Percentiles rank a stretch among this genome's conserved stretches.
Evolutionary conservation across 2,797 vertebrate species (phyloP).

Genomic region (Phaenicophaeus curvirostris): DNA sequence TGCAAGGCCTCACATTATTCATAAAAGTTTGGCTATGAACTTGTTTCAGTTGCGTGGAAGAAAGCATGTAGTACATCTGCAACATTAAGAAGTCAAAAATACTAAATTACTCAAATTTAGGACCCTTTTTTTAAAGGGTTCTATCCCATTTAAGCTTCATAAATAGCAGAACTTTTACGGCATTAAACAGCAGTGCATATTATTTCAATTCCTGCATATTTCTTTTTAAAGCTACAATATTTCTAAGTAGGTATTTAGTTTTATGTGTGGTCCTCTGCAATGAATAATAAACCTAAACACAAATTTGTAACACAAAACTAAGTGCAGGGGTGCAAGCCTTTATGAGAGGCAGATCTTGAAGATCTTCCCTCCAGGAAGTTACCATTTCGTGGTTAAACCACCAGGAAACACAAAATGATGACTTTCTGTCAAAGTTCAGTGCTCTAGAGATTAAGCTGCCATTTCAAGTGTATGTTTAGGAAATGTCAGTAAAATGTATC

Average conservation of each 20-base stretch:
- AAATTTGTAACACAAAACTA: background rate
- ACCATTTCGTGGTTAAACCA: background rate
- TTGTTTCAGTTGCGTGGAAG: background rate
- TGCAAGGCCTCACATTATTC: background rate
- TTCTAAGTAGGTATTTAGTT: background rate
- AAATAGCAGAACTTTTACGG: background rate
- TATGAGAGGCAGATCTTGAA: background rate
- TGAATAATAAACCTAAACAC: background rate
- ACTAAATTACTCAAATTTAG: background rate
- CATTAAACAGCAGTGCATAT: background rate
- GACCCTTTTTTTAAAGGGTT: background rate
- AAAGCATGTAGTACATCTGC: background rate
- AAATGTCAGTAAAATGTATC: conserved; percentile 28
- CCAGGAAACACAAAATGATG: conserved; percentile 30
- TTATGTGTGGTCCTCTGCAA: background rate
- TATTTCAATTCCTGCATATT: background rate
- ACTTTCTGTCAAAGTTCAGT: conserved; percentile 27
- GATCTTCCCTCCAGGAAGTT: background rate
- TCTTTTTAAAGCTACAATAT: background rate
- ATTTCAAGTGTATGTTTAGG: conserved; percentile 49
- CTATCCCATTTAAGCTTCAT: background rate
- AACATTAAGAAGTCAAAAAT: background rate
- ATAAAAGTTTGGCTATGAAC: background rate
- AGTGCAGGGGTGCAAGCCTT: background rate
- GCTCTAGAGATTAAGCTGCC: conserved; percentile 39